A percentile compares a stretch with the other conserved stretches of the same genome.
phyloP scores from a whole-genome alignment of 2,797 vertebrate genomes.

The Semotilus atromaculatus region DNA sequence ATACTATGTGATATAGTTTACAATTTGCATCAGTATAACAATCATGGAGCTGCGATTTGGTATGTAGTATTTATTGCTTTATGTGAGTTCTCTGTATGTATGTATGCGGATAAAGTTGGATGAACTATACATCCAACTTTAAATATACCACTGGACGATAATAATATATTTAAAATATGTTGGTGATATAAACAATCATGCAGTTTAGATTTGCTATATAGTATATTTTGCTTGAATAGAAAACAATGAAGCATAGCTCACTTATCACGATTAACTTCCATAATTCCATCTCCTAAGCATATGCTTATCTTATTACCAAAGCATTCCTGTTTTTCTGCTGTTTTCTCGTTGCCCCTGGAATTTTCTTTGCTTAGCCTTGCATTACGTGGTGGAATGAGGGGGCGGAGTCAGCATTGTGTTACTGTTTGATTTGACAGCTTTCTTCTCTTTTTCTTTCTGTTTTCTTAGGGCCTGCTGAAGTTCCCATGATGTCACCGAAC shows the following conservation, averaged over 20 bases:
- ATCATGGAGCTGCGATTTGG: background rate
- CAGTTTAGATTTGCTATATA: background rate
- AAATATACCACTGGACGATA: background rate
- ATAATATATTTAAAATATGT: background rate
- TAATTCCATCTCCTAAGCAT: background rate
- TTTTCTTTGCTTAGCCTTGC: conserved; percentile 31
- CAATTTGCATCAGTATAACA: background rate
- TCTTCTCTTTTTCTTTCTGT: conserved; percentile 31
- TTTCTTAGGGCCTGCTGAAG: conserved; percentile 87
- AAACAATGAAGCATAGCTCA: background rate
- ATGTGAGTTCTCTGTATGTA: background rate
- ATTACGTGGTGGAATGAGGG: background rate
- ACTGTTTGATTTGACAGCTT: conserved; percentile 52
- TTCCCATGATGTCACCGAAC: conserved; percentile 91
- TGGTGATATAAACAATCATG: background rate
- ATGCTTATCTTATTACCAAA: background rate
- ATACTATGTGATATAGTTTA: background rate
- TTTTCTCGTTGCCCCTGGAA: conserved; percentile 15
- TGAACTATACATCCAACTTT: background rate
- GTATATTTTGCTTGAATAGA: background rate
- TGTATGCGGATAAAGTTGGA: background rate
- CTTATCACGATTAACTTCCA: background rate
- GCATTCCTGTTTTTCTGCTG: conserved; percentile 14
- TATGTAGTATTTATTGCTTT: background rate
- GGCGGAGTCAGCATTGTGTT: conserved; percentile 33